These are phyloP conservation scores for Pterocles gutturalis DNA, from an alignment of 2,113 vertebrate species.

Conservation along the genomic window DNA sequence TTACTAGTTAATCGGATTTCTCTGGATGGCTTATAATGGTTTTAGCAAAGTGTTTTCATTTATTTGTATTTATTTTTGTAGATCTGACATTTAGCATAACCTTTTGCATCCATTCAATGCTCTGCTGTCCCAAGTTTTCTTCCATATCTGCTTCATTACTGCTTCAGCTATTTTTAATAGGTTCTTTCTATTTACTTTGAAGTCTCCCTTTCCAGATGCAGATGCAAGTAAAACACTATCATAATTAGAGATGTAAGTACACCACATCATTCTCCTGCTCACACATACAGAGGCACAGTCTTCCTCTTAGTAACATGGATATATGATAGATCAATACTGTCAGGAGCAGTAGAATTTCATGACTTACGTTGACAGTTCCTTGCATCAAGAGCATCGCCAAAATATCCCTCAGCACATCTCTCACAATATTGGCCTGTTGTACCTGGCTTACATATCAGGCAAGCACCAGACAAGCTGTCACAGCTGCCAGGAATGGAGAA, in stretches of 20 bases:
- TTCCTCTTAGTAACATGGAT: conserved; percentile 42
- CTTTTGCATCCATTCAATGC: neutral
- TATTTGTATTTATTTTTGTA: conserved; percentile 14
- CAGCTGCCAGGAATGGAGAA: conserved; percentile 88
- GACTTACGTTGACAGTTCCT: conserved; percentile 94
- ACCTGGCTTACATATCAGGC: conserved; percentile 90
- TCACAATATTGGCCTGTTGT: conserved; percentile 87
- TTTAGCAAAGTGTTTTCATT: neutral
- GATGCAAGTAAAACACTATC: neutral
- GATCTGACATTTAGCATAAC: conserved; percentile 6
- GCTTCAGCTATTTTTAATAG: neutral
- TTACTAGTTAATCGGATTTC: neutral
- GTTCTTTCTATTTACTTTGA: neutral
- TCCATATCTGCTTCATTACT: neutral
- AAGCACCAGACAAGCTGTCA: conserved; percentile 91
- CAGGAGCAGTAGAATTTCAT: conserved; percentile 69
- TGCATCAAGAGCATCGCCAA: conserved; percentile 88
- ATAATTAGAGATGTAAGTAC: neutral
- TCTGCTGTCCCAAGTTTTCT: neutral
- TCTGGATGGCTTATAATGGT: neutral
- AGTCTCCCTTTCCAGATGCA: neutral
- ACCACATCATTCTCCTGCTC: neutral
- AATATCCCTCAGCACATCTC: conserved; percentile 90
- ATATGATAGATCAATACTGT: conserved; percentile 72
- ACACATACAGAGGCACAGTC: conserved; percentile 1